Conservation (phyloP, 2,113 vertebrate species). For the Neomonachus schauinslandi region DNA sequence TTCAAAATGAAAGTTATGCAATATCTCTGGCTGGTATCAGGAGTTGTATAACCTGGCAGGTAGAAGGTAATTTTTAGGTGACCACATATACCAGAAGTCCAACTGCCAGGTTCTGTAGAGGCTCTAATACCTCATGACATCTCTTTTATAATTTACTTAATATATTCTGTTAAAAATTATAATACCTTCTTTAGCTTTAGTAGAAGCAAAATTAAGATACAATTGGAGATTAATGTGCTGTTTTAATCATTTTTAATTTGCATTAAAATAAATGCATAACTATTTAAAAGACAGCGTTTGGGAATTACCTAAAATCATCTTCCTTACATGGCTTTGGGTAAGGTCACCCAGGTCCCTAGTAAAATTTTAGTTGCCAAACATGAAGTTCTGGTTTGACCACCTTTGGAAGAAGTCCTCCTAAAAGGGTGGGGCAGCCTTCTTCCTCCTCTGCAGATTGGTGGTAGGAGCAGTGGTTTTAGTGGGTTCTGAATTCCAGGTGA, state of each 20-base stretch:
- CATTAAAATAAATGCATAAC: background rate
- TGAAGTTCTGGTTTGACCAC: background rate
- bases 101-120: background rate
- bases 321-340: background rate
- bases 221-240: background rate
- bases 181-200: background rate
- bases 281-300: background rate
- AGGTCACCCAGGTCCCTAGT: background rate
- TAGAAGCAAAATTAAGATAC: background rate
- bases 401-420: background rate
- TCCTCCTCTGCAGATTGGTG: background rate
- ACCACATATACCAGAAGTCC: background rate
- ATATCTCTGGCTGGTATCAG: background rate
- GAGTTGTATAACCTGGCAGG: background rate
- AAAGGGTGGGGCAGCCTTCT: background rate
- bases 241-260: slow-evolving; percentile 12
- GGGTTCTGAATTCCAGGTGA: background rate
- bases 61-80: background rate
- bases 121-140: background rate
- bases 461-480: background rate
- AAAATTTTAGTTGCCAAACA: background rate
- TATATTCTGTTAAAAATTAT: background rate
- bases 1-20: background rate
- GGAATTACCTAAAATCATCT: background rate
- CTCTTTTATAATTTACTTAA: slow-evolving; percentile 13